These are phyloP conservation scores for Bembecia ichneumoniformis DNA, from an alignment of 2,888 invertebrate genomes.

Conservation along the genomic window DNA sequence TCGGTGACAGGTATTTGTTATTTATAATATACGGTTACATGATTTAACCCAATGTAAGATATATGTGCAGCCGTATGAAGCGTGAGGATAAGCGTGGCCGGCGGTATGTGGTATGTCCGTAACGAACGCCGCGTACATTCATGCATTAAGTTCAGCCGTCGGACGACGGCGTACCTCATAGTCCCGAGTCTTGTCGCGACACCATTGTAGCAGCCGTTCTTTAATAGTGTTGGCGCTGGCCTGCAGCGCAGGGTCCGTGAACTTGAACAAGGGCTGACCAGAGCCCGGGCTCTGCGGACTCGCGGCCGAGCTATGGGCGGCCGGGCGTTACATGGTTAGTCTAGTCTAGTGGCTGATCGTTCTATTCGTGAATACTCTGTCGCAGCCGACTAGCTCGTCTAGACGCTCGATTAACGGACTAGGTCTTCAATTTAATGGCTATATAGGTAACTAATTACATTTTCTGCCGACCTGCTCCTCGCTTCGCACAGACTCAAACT, in stretches of 20 bases:
- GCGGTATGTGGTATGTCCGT: slow-evolving; percentile 21
- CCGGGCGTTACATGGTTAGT: slow-evolving; percentile 8
- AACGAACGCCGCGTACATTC: slow-evolving; percentile 5
- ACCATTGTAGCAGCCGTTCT: slow-evolving; percentile 97
- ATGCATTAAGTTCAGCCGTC: slow-evolving; percentile 5
- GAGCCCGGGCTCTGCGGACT: slow-evolving; percentile 76
- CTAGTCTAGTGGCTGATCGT: background rate
- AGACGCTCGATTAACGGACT: no score
- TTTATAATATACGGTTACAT: slow-evolving; percentile 21
- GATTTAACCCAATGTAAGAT: slow-evolving; percentile 43
- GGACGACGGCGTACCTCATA: slow-evolving; percentile 84
- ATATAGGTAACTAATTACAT: no score
- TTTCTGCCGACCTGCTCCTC: no score
- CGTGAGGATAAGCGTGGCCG: slow-evolving; percentile 33
- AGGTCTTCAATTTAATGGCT: no score
- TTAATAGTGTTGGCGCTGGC: slow-evolving; percentile 95
- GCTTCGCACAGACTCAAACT: no score
- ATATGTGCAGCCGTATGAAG: slow-evolving; percentile 26
- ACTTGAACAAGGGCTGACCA: slow-evolving; percentile 87
- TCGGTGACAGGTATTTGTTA: slow-evolving; percentile 27
- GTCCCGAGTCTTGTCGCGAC: slow-evolving; percentile 96
- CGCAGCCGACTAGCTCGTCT: no score
- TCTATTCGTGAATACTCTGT: background rate
- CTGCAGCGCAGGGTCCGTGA: slow-evolving; percentile 91
- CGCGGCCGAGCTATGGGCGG: slow-evolving; percentile 81